Evolutionary conservation across 1,140 invertebrate species (phyloP), one percentile per base, ranked within the genome.

Genomic region (Muscidifurax raptorellus): DNA sequence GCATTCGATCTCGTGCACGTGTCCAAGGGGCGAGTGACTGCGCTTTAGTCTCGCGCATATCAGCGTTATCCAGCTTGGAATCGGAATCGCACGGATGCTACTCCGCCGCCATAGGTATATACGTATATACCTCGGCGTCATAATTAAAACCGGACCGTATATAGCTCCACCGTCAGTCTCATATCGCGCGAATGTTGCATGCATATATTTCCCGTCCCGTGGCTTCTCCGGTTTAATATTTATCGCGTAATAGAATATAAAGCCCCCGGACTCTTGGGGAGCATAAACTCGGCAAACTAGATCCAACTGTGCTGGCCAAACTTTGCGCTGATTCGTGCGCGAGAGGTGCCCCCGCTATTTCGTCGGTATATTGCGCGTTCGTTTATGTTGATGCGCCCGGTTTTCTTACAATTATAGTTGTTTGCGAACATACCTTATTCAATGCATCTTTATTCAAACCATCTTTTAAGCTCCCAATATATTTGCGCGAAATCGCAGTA

Each of bases 171-270:
- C 6, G 30, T 74, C 27, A 40, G 30, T 74, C 28, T 30, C 67
- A 69, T 69, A 69, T 40, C 32, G 32, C 71, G 71, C 18, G 22
- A 74, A 74, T 69, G 10, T 69, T 30, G 25, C 71, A 40, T 74
- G 22, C 32, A 10, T 74, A 74, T 10, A 76, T n/a, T 27, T 30
- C 69, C 25, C 32, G 3, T n/a, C 32, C 32, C 3, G 6, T 15
- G 30, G 71, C 32, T 40, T 44, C 85, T 86, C 85, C 82, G 86
- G 76, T 89, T 88, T 89, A 90, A 91, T 90, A 91, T 91, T 91
- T 91, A 91, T 91, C 88, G 88, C 87, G 86, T 89, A 89, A 90
- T 89, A 89, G 87, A 91, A 91, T 91, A 90, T 88, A 88, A 87
- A 79, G 28, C 28, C 85, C n/a, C 86, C 76, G 84, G 66, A 30